Base-by-base conservation (phyloP, 1,140 invertebrate species). In the Phymastichus coffea region DNA sequence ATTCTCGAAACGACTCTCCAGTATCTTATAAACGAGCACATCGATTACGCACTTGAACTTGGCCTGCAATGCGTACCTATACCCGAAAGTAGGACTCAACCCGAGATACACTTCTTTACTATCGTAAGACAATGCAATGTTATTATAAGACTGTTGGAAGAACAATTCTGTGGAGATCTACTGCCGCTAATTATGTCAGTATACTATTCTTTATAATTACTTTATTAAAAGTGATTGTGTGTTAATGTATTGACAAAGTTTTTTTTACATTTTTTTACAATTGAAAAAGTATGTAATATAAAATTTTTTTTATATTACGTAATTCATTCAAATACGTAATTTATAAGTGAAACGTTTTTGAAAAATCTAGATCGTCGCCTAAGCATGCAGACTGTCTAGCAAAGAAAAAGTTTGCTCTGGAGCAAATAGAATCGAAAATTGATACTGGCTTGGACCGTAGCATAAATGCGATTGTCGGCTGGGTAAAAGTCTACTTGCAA, bases 11-110 rank as follows among this genome's bases (percentile, higher is more conserved):
- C 94, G 25, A 73, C 98, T 17, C 81, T 97, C 6, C 89, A 94
- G 63, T 90, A 91, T 73, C 77, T 99, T 1, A 86, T 97, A 57
- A 86, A 87, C 14, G 95, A 99, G 70, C 95, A 98, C 74, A 90
- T 99, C 1, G 94, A 98, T 75, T 99, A 99, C 81, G 96, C 95
- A 0, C 69, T 99, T 9, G 97, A 99, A 76, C 73, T 99, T 17
- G 96, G 93, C 0, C 78, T 99, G 40, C 92, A 97, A 70, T 87
- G 87, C 46, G 90, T 99, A 60, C 95, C 97, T 0, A 87, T 95
- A 25, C 88, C 93, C 2, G 96, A 99, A 77, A 91, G 89, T 56
- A 87, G 89, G 66, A 84, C 83, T 19, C 86, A 88, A 43, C 85
- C 96, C 66, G 78, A 94, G 73, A 87, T 98, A 44, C 91, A 96